These are phyloP conservation scores for Blera fallax DNA, from an alignment of 2,888 invertebrate species.

Conservation along the genomic window DNA sequence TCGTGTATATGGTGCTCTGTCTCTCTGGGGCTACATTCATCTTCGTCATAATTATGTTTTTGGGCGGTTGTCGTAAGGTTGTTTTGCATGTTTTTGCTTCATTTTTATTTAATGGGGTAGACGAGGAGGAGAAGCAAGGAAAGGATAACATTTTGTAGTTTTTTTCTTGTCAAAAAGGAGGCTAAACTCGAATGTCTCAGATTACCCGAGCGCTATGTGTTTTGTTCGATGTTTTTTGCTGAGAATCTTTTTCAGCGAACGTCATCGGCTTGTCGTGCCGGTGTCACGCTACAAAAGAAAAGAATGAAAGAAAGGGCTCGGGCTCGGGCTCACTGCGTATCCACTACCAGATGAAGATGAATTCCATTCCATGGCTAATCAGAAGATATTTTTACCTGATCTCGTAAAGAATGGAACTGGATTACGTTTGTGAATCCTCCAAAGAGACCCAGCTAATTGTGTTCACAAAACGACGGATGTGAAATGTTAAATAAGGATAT, in stretches of 20 bases:
- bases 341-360: slow-evolving; percentile 50
- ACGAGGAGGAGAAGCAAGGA: neutral
- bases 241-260: slow-evolving; percentile 63
- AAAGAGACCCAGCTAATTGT: slow-evolving; percentile 65
- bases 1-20: slow-evolving; percentile 54
- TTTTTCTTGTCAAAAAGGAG: slow-evolving; percentile 42
- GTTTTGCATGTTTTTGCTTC: slow-evolving; percentile 65
- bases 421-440: slow-evolving; percentile 33
- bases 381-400: slow-evolving; percentile 69
- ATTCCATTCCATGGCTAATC: slow-evolving; percentile 71
- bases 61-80: slow-evolving; percentile 70
- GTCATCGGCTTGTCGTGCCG: slow-evolving; percentile 70
- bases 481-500: slow-evolving; percentile 71
- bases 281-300: slow-evolving; percentile 57
- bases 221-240: neutral
- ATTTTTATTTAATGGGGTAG: neutral
- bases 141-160: slow-evolving; percentile 26
- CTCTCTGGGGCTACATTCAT: slow-evolving; percentile 72
- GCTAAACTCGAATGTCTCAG: slow-evolving; percentile 55
- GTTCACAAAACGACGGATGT: slow-evolving; percentile 66
- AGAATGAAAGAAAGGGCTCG: slow-evolving; percentile 38
- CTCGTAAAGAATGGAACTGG: slow-evolving; percentile 52
- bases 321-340: slow-evolving; percentile 43
- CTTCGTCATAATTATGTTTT: slow-evolving; percentile 73
- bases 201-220: slow-evolving; percentile 51